Base-by-base conservation (phyloP, 53 echinoderm and acorn worm genomes). In the Stichopus horrens region DNA sequence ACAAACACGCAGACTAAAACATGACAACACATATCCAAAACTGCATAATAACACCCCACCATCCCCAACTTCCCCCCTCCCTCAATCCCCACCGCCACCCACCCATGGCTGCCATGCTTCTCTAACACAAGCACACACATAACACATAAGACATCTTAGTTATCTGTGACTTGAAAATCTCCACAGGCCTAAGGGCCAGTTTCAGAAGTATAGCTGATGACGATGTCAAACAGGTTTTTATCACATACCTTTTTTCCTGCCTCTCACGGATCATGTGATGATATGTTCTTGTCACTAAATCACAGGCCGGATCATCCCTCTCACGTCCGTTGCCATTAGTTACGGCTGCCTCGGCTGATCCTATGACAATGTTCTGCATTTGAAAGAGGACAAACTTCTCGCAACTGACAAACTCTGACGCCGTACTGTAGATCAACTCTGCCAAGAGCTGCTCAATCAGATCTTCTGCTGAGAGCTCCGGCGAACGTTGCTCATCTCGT, bases 291-390 rank as follows among this genome's bases (percentile, higher is more conserved):
- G 96, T 93, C 58, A 96, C 92, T 7, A 96, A 91, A 81, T 93
- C 91, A 80, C 93, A 96, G 23, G 96, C 96, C 54, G 96, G 94
- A 90, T 96, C 96, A 65, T 89, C 89, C 53, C 90, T 85, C 11
- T 77, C 54, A 21, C 96, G 73, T 37, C 37, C 37, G 21, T 77
- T 77, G 7, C 77, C 94, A 37, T 37, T 37, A 4, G 54, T 23
- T 16, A 58, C 23, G 23, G 85, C 87, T 57, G 92, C 92, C 93
- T 96, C 94, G 19, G 96, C 96, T 51, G 96, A 91, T 88, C 92
- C 90, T 86, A 96, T 94, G 65, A 94, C 83, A 4, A 96, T 91
- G 21, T 89, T 78, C 66, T 94, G 88, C 52, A 74, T 91, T 83
- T 92, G 86, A 9, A 57, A 89, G n/a, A 76, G 86, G 14, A 92